Evolutionary conservation across 2,888 invertebrate genomes (phyloP), one percentile per base, ranked within the genome.

Genomic region (Brassicogethes aeneus): DNA sequence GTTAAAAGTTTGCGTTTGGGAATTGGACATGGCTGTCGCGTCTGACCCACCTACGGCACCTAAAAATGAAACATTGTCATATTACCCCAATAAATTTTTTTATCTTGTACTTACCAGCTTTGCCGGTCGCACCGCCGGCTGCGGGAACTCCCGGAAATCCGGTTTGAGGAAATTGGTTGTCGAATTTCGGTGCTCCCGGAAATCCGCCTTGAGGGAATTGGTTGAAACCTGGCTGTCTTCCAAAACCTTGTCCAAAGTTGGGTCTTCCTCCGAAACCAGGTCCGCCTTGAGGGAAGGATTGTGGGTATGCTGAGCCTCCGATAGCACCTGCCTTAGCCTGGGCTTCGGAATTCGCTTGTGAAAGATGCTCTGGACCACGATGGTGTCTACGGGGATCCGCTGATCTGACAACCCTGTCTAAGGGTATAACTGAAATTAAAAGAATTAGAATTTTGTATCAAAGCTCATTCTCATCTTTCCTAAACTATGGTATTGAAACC

Each of bases 1-100:
- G 16, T 13, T 46, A 33, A 53, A 53, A 10, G 47, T 49, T 34
- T 53, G 54, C 10, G 50, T 45, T 44, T 53, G 51, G 2, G 52
- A 46, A 32, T 53, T 53, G 30, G 41, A n/a, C 45, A 40, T 10
- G 44, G 42, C 2, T 45, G 36, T 17, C 41, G 40, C 8, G 45
- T 23, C 44, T 13, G 7, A 39, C 23, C 37, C 44, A 17, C 40
- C 34, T 14, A 36, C 41, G 23, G 38, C 41, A 39, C 30, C 13
- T 12, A 38, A 30, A 32, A 8, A 5, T 33, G 12, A 33, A 7
- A 33, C 13, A 5, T 33, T 33, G 7, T 14, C 34, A 12, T 12
- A 33, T 5, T 8, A 33, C 13, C 7, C 12, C 7, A 5, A 23
- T 23, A 23, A 10, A 23, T 23, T 23, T 23, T 10, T 7, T 7